phyloP scores from a whole-genome alignment of 2,888 invertebrate species.

The Torymus aiolomorphi region DNA sequence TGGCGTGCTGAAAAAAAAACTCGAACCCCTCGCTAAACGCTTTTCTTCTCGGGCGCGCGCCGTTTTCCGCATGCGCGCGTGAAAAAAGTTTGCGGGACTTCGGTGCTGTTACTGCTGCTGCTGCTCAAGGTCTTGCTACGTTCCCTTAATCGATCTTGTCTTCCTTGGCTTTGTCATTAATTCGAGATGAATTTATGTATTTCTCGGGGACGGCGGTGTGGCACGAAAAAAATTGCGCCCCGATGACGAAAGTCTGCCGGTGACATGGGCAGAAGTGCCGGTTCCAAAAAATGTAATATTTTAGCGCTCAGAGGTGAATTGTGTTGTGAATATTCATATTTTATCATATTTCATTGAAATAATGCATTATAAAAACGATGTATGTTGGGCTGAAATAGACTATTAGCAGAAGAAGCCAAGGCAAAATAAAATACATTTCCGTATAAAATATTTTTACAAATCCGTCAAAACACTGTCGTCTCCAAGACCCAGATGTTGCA shows the following conservation, averaged over 20 bases:
- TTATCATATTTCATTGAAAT: too few species aligned
- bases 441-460: too few species aligned
- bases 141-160: constrained; percentile 15
- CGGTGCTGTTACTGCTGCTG: too few species aligned
- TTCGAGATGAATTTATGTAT: constrained; percentile 27
- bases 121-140: constrained; percentile 1
- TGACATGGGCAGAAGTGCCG: background rate
- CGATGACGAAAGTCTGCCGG: background rate
- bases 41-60: constrained; percentile 24
- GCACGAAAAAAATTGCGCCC: background rate
- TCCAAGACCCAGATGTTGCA: constrained; percentile 71
- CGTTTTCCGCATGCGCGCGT: background rate
- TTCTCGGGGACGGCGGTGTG: background rate
- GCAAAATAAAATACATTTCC: too few species aligned
- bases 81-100: background rate
- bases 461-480: constrained; percentile 71
- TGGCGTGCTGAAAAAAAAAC: constrained; percentile 18
- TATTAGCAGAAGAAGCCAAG: too few species aligned
- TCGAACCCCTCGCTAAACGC: constrained; percentile 32
- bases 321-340: too few species aligned
- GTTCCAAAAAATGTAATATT: too few species aligned
- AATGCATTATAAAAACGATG: too few species aligned
- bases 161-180: background rate
- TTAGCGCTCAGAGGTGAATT: too few species aligned
- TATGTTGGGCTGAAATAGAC: too few species aligned